Conservation (phyloP, 2,888 invertebrate species). For the Bedellia somnulentella region DNA sequence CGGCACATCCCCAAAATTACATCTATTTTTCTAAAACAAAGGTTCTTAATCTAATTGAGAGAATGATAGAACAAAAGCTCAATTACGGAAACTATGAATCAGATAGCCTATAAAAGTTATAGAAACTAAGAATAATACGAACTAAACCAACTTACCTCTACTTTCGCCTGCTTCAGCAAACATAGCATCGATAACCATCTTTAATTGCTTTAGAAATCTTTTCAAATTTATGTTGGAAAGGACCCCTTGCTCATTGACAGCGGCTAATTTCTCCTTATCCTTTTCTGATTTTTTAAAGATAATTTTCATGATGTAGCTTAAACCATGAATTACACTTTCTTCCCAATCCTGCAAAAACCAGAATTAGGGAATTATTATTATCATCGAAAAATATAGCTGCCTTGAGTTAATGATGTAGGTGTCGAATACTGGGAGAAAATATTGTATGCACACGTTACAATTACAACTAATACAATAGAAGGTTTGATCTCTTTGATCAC, state of each 20-base stretch:
- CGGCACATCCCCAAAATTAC: no score
- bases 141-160: constrained; percentile 11
- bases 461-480: no score
- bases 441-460: no score
- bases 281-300: constrained; percentile 66
- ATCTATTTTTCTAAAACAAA: no score
- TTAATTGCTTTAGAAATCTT: constrained; percentile 39
- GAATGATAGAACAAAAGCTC: no score
- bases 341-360: constrained; percentile 74
- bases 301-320: constrained; percentile 67
- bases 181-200: constrained; percentile 32
- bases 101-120: no score
- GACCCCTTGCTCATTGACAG: constrained; percentile 47
- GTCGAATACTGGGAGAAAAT: no score
- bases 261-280: constrained; percentile 59
- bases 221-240: constrained; percentile 43
- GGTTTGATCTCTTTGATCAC: no score
- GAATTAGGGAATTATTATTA: constrained; percentile 3
- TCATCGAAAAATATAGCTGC: background rate
- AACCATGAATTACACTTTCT: constrained; percentile 69
- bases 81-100: no score
- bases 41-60: no score
- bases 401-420: no score
- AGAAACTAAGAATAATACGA: no score
- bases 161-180: constrained; percentile 18